Conservation (phyloP, 2,888 invertebrate genomes). For the Punctoribates punctum region DNA sequence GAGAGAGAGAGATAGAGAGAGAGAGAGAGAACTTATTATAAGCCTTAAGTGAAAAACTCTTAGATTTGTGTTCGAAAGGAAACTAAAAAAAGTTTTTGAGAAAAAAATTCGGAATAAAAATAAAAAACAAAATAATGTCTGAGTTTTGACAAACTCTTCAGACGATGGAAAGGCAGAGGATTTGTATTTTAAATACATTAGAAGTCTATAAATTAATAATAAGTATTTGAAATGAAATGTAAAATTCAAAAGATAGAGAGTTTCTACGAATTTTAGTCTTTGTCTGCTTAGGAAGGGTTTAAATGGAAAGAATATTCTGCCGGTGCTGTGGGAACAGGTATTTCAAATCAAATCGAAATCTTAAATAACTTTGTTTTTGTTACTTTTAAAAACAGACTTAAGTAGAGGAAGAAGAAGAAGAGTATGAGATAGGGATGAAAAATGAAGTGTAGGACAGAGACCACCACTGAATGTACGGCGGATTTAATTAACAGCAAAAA, state of each 20-base stretch:
- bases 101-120: background rate
- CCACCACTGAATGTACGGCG: background rate
- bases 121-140: background rate
- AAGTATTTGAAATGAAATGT: background rate
- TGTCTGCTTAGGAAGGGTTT: no score
- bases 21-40: background rate
- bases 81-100: background rate
- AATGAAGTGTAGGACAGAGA: background rate
- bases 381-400: no score
- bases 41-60: background rate
- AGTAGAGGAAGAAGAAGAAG: no score
- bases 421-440: background rate
- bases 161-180: background rate
- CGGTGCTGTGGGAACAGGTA: no score
- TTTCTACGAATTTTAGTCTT: no score
- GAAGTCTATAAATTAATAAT: background rate
- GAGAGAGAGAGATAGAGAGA: no score
- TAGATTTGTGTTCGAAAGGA: background rate
- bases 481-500: background rate
- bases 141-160: background rate
- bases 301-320: no score
- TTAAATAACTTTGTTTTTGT: no score
- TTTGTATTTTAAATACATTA: background rate
- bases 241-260: no score
- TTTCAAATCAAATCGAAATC: no score